Conservation (phyloP, 2,888 invertebrate species). For the Cephonodes hylas region DNA sequence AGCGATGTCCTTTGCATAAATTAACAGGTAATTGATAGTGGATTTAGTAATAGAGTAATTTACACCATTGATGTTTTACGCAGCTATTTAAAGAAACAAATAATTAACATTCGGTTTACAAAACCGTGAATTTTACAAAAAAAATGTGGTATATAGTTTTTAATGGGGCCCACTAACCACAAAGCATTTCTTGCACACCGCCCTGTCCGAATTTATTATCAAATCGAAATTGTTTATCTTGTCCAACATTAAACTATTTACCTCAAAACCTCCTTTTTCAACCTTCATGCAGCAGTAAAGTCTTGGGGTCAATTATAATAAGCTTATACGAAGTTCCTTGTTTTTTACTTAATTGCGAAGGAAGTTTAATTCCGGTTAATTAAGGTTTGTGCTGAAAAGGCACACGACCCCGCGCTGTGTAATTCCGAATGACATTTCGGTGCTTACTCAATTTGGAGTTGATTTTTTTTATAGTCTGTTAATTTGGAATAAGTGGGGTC, state of each 20-base stretch:
- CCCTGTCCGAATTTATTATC: too few relatives aligned
- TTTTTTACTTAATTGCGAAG: not conserved
- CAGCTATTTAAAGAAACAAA: not conserved
- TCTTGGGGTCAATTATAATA: not conserved
- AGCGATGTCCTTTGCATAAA: not conserved
- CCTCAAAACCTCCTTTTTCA: not conserved
- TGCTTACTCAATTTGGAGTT: not conserved
- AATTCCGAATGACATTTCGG: not conserved
- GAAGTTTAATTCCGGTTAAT: constrained; percentile 5
- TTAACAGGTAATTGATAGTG: not conserved
- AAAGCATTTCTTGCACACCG: too few relatives aligned
- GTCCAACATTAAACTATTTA: not conserved
- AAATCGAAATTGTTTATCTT: too few relatives aligned
- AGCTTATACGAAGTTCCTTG: not conserved
- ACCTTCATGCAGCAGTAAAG: not conserved
- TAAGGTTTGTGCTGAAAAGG: not conserved
- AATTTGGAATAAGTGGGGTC: not conserved
- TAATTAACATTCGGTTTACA: too few relatives aligned
- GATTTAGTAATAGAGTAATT: not conserved
- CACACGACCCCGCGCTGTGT: not conserved
- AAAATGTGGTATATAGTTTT: too few relatives aligned
- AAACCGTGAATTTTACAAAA: too few relatives aligned
- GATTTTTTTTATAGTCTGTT: not conserved
- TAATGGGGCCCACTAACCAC: too few relatives aligned
- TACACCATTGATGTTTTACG: not conserved